Evolutionary conservation across 2,888 invertebrate genomes (phyloP).

Genomic region (Cryptophagus acutangulus): DNA sequence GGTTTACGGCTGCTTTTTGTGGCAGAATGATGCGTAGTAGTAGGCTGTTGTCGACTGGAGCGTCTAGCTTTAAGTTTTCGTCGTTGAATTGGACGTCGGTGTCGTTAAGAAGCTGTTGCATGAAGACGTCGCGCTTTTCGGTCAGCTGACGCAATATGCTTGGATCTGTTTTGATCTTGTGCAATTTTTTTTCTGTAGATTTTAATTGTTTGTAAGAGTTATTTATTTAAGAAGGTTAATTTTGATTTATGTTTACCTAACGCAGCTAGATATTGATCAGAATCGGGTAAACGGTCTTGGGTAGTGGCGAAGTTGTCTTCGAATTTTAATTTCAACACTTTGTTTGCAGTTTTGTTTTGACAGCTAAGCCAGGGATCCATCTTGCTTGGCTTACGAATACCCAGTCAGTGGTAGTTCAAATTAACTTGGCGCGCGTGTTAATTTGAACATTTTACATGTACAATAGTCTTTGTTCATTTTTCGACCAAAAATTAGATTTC

Average conservation of each 20-base stretch:
- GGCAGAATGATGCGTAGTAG: conserved; percentile 51
- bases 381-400: too few species aligned
- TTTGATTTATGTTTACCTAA: conserved; percentile 35
- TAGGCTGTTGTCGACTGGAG: conserved; percentile 44
- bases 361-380: conserved; percentile 37
- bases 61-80: conserved; percentile 40
- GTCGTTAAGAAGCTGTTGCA: conserved; percentile 47
- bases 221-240: background rate
- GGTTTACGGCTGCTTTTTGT: conserved; percentile 49
- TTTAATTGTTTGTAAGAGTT: conserved; percentile 6
- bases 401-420: too few species aligned
- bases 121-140: conserved; percentile 51
- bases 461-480: too few species aligned
- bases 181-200: conserved; percentile 49
- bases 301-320: conserved; percentile 40
- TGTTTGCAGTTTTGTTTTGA: conserved; percentile 27
- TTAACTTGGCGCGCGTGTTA: too few species aligned
- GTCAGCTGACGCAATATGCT: conserved; percentile 50
- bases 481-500: too few species aligned
- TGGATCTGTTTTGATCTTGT: conserved; percentile 49
- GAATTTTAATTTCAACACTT: conserved; percentile 31
- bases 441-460: too few species aligned
- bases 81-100: conserved; percentile 16
- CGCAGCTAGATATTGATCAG: conserved; percentile 37
- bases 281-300: conserved; percentile 36